Evolutionary conservation across 2,797 vertebrate species (phyloP), one percentile per base, ranked within the genome.

Genomic region (Anguilla obscura): DNA sequence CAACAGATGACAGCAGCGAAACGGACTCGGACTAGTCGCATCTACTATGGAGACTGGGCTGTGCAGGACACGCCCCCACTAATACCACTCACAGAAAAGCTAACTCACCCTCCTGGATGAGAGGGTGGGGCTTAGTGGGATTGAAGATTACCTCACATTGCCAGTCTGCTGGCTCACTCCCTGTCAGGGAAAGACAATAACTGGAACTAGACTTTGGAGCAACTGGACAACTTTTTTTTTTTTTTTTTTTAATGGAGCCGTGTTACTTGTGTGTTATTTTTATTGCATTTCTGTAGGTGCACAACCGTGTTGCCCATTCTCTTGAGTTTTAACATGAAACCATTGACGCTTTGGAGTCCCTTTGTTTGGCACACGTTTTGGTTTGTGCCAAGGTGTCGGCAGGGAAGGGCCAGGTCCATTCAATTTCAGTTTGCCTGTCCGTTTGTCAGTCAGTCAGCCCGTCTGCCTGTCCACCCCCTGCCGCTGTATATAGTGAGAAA

Each of bases 1-100:
- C 96, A 18, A 95, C 96, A 0, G 96, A 96, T 66, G 96, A 95
- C 87, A 95, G 94, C 88, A 96, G 95, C 76, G 96, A 96, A 82
- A 95, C 96, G 0, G 96, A 96, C 90, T 95, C 96, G 0, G 96
- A 96, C 91, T 97, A 95, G 92, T 88, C 21, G 90, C 84, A 45
- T 56, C 24, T 33, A 76, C 89, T 93, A 91, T 89, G 91, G 92
- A 92, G 94, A 93, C 93, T 88, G 91, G 89, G 93, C 92, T 88
- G 95, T 95, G 94, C 91, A 91, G 95, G 93, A 94, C 95, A 95
- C 89, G 82, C 93, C 95, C 90, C 92, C 92, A 91, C 85, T 79
- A 14, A 54, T 54, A 12, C 45, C 74, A 90, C 63, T 89, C 89
- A 90, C 1, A 14, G 48, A 79, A 84, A 54, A 14, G 40, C 45